Percentiles rank a stretch among this genome's conserved stretches.
Evolutionary conservation across 2,888 invertebrate genomes (phyloP).

Genomic region (Leptinotarsa rubiginosa): DNA sequence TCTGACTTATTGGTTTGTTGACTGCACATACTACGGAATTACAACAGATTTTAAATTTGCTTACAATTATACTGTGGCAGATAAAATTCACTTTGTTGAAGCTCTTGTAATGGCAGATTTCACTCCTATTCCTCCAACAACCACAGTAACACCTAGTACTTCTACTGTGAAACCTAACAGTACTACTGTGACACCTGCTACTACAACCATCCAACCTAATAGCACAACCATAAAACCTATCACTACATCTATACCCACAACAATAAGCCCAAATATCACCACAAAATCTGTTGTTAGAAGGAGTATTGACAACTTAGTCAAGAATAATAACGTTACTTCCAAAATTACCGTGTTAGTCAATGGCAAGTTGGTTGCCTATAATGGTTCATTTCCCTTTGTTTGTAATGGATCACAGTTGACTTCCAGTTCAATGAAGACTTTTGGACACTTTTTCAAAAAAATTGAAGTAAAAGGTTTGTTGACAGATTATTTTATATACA

Average conservation of each 20-base stretch:
- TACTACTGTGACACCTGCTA: conserved; percentile 33
- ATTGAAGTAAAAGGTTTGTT: conserved; percentile 77
- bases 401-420: conserved; percentile 75
- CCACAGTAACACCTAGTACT: conserved; percentile 61
- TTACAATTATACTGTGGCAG: conserved; percentile 74
- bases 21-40: conserved; percentile 78
- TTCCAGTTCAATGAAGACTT: conserved; percentile 75
- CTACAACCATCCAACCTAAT: conserved; percentile 42
- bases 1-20: conserved; percentile 82
- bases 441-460: conserved; percentile 78
- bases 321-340: conserved; percentile 15
- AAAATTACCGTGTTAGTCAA: conserved; percentile 57
- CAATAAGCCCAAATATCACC: conserved; percentile 34
- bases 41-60: conserved; percentile 73
- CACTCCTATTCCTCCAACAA: conserved; percentile 69
- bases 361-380: conserved; percentile 56
- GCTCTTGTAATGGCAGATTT: conserved; percentile 79
- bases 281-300: conserved; percentile 45
- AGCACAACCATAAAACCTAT: conserved; percentile 42
- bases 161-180: conserved; percentile 48
- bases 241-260: conserved; percentile 30
- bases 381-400: conserved; percentile 66
- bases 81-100: conserved; percentile 74
- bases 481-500: not conserved
- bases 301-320: conserved; percentile 27